A percentile compares a stretch with the other conserved stretches of the same genome.
Conservation (phyloP, 2,113 vertebrate genomes). For the Lipotes vexillifer region DNA sequence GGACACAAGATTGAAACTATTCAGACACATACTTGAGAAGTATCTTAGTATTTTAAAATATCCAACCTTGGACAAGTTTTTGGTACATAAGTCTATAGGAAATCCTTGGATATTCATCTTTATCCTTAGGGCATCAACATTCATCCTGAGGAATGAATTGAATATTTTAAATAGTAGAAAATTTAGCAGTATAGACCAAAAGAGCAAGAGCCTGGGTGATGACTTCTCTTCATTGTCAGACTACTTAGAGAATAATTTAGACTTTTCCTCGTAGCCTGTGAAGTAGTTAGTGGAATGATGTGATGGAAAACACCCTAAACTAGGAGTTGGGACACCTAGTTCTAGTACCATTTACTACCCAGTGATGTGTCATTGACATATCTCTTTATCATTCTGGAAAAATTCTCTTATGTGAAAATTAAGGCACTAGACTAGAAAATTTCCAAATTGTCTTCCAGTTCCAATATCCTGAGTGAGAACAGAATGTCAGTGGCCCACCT, state of each 20-base stretch:
- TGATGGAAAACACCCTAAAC: neutral
- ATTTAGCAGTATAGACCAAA: neutral
- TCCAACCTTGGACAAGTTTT: neutral
- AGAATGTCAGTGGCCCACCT: neutral
- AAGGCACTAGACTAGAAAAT: neutral
- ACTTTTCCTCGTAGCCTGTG: neutral
- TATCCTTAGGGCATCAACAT: neutral
- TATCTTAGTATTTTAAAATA: neutral
- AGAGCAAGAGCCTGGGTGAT: neutral
- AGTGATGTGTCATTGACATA: neutral
- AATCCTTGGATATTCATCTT: neutral
- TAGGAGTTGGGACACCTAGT: neutral
- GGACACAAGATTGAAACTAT: neutral
- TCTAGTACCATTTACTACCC: neutral
- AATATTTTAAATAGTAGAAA: slow-evolving; percentile 19
- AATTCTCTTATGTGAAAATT: neutral
- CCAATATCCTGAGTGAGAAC: neutral
- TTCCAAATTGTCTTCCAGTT: neutral
- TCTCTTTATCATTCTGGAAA: neutral
- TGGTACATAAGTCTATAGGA: neutral
- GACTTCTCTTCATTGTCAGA: neutral
- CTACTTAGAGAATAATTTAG: neutral
- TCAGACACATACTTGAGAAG: neutral
- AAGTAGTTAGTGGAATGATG: neutral
- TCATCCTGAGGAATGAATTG: neutral